A percentile compares a stretch with the other conserved stretches of the same genome.
Evolutionary conservation across 2,888 invertebrate species (phyloP).

Genomic region (Acanthococcus lagerstroemiae): DNA sequence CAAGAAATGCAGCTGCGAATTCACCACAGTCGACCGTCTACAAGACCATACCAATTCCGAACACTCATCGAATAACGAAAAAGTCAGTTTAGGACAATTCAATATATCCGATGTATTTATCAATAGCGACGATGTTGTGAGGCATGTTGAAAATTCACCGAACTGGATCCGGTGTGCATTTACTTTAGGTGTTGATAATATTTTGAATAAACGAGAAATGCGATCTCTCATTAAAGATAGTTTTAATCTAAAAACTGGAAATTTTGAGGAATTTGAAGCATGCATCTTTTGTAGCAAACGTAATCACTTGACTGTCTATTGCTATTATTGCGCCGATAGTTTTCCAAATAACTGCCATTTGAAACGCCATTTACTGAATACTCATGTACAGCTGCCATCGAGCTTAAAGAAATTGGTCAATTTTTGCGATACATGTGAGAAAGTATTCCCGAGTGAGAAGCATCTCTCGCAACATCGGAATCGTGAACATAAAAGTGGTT

Average conservation of each 20-base stretch:
- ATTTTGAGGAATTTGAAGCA: too few species aligned
- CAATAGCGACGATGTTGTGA: neutral
- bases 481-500: neutral
- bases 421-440: neutral
- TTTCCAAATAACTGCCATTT: neutral
- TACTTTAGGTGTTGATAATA: neutral
- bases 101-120: neutral
- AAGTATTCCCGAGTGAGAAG: neutral
- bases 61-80: neutral
- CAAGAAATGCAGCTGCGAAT: neutral
- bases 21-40: neutral
- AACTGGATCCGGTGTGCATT: constrained; percentile 1
- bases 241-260: neutral
- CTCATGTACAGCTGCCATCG: neutral
- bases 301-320: neutral
- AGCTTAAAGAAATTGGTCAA: neutral
- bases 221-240: neutral
- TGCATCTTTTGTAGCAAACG: neutral
- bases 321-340: neutral
- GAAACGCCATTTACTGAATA: neutral
- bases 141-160: neutral
- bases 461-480: neutral
- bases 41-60: neutral
- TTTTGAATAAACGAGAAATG: neutral
- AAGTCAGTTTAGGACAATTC: neutral